phyloP scores from a whole-genome alignment of 2,797 vertebrate genomes.

The Cyprinella venusta region DNA sequence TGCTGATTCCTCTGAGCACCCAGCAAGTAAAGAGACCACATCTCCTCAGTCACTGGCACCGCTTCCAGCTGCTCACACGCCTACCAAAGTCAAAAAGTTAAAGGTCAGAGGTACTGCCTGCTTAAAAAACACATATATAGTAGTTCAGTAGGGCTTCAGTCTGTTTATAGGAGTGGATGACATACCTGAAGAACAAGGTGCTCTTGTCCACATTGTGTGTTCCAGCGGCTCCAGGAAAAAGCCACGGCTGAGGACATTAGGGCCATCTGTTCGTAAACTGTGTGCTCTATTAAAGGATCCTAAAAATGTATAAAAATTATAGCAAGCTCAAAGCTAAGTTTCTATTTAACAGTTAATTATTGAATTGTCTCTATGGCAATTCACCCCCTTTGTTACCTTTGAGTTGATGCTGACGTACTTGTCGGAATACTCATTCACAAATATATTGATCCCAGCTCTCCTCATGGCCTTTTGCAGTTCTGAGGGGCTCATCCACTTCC shows the following conservation, averaged over 20 bases:
- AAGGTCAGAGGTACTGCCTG: slow-evolving; percentile 3
- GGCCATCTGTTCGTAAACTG: slow-evolving; percentile 89
- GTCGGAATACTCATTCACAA: slow-evolving; percentile 80
- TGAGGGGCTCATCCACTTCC: slow-evolving; percentile 80
- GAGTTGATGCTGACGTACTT: slow-evolving; percentile 73
- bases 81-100: slow-evolving; percentile 65
- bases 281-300: slow-evolving; percentile 78
- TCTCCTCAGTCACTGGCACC: slow-evolving; percentile 36
- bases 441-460: slow-evolving; percentile 85
- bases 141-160: not conserved
- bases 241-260: slow-evolving; percentile 81
- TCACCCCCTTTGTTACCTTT: slow-evolving; percentile 77
- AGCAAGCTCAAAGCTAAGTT: not conserved
- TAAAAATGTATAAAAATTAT: slow-evolving; percentile 54
- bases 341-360: not conserved
- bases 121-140: not conserved
- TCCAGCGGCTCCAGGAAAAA: slow-evolving; percentile 92
- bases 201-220: slow-evolving; percentile 75
- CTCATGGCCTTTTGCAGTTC: slow-evolving; percentile 79
- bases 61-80: slow-evolving; percentile 75
- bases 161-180: too few species aligned
- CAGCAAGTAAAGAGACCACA: slow-evolving; percentile 84
- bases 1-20: slow-evolving; percentile 78
- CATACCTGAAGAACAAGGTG: slow-evolving; percentile 84
- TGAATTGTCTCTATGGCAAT: not conserved